Evolutionary conservation across 2,888 invertebrate species (phyloP), one percentile per base, ranked within the genome.

Genomic region (Thalpophila matura): DNA sequence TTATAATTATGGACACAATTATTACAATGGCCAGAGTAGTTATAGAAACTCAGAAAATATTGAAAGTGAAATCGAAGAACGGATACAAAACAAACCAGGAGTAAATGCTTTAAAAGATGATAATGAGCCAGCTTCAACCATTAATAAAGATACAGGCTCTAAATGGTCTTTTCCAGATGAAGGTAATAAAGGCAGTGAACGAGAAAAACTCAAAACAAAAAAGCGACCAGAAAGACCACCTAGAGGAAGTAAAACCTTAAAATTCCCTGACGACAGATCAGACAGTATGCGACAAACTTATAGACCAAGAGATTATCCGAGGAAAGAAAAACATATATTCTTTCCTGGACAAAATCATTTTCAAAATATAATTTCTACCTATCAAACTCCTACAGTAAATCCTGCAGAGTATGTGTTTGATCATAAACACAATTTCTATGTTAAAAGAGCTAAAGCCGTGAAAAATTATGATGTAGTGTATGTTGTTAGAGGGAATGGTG

Each of bases 401-500:
- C 33, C 74, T 10, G 72, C 81, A 24, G 84, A 86, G 22, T 86
- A 84, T 62, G 71, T 77, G 9, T 86, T 77, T 67, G 86, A 84
- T 62, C 53, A 85, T 59, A 79, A 77, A 54, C 71, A 86, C 29
- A 82, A 83, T 35, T 83, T 82, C 42, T 83, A 85, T 62, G 78
- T 82, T 0, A 82, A 83, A 62, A 83, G 40, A 45, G 63, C 64
- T 2, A 57, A 67, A 51, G 43, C 67, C 40, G 55, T 80, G n/a
- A 79, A 86, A 38, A 82, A 84, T 53, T 86, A 80, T 10, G 20
- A 83, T 56, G 89, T 91, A 1, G 87, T 95, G n/a, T 95, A 95
- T 45, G 84, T 95, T 29, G 89, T 95, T 0, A 90, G 95, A 81
- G 95, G 95, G 0, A 90, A 95, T 63, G 92, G 94, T 0, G 95